Percentiles rank a stretch among this genome's conserved stretches.
phyloP scores from a whole-genome alignment of 2,113 vertebrate genomes.

The Sinocyclocheilus maitianheensis region DNA sequence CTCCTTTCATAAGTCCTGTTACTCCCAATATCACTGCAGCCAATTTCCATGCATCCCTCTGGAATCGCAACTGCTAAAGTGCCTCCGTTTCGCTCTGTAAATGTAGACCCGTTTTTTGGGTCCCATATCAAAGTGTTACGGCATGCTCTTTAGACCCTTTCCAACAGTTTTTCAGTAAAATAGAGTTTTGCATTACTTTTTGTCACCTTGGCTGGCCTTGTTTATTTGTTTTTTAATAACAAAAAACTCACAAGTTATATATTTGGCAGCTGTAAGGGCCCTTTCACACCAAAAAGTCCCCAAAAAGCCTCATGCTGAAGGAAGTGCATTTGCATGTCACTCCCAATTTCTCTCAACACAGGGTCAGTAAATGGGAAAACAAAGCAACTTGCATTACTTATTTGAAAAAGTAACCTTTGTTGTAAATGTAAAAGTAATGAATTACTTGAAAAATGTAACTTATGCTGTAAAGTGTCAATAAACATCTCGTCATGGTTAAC shows the following conservation, averaged over 20 bases:
- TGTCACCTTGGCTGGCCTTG: no score
- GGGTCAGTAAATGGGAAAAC: not conserved
- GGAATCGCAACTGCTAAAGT: not conserved
- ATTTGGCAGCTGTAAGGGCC: not conserved
- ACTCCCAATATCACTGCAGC: conserved; percentile 61
- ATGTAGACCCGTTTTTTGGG: not conserved
- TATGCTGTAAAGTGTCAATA: no score
- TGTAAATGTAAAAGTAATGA: no score
- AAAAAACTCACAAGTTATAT: not conserved
- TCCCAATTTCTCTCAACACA: no score
- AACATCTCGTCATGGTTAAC: conserved; percentile 28
- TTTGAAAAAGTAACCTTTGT: no score
- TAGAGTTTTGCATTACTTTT: no score
- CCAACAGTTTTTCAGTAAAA: not conserved
- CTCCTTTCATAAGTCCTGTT: conserved; percentile 51
- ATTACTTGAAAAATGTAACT: no score
- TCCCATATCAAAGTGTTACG: not conserved
- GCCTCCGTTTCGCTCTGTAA: conserved; percentile 36
- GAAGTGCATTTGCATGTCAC: not conserved
- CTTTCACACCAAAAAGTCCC: not conserved
- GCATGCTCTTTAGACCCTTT: not conserved
- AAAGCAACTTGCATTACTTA: no score
- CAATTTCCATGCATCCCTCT: conserved; percentile 31
- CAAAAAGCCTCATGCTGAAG: not conserved
- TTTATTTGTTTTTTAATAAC: no score